Conservation (phyloP, 2,113 vertebrate genomes). For the Eretmochelys imbricata region DNA sequence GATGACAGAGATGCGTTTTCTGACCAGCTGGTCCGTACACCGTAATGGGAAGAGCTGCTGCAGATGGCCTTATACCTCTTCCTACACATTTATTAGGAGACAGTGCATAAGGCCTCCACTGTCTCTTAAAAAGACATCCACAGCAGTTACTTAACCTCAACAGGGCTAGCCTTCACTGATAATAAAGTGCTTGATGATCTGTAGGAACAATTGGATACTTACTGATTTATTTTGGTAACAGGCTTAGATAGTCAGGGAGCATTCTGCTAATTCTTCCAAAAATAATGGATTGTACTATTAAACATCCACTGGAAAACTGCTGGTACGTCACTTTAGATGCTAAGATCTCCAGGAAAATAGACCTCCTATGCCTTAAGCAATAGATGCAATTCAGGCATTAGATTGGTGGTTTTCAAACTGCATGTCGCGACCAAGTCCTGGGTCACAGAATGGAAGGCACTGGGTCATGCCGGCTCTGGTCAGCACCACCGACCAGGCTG, state of each 20-base stretch:
- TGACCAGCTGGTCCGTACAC: slow-evolving; percentile 82
- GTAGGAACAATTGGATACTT: slow-evolving; percentile 80
- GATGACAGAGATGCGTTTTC: slow-evolving; percentile 84
- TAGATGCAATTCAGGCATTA: slow-evolving; percentile 29
- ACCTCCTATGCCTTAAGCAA: background rate
- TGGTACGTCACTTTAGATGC: background rate
- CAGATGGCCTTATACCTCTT: slow-evolving; percentile 82
- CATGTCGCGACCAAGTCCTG: no score
- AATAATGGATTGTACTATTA: background rate
- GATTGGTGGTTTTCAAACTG: no score
- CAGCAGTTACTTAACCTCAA: slow-evolving; percentile 77
- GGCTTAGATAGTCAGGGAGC: background rate
- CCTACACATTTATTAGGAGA: slow-evolving; percentile 82
- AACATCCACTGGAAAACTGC: background rate
- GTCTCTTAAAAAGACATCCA: slow-evolving; percentile 80
- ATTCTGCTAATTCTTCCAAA: background rate
- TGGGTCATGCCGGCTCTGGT: no score
- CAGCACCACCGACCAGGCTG: no score
- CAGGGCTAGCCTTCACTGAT: slow-evolving; percentile 69
- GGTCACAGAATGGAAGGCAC: no score
- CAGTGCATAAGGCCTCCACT: slow-evolving; percentile 77
- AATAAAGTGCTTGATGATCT: slow-evolving; percentile 83
- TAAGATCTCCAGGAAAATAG: background rate
- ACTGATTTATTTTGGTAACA: slow-evolving; percentile 77
- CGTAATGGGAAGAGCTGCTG: slow-evolving; percentile 75